Evolutionary conservation across 2,797 vertebrate species (phyloP).

Genomic region (Crenichthys baileyi): DNA sequence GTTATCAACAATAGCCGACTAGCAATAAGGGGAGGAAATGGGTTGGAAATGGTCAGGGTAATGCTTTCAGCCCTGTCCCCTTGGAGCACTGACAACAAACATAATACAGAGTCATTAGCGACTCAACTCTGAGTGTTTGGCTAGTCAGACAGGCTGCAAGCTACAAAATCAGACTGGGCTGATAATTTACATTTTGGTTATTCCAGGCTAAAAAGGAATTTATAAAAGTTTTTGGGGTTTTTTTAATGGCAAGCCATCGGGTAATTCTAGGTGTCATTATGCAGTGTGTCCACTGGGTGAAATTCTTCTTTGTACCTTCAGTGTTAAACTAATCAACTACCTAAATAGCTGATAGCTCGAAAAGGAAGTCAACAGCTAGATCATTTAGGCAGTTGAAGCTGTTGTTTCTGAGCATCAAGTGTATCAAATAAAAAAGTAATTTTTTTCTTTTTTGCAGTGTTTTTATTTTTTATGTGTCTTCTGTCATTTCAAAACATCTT

Average conservation of each 20-base stretch:
- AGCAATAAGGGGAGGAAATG: conserved; percentile 54
- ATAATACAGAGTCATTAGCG: conserved; percentile 65
- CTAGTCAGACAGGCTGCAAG: conserved; percentile 33
- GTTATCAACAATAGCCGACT: conserved; percentile 30
- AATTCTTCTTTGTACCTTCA: neutral
- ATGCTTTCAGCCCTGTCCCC: conserved; percentile 55
- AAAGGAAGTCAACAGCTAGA: neutral
- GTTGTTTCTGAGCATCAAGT: neutral
- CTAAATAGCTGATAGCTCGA: neutral
- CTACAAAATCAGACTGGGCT: conserved; percentile 35
- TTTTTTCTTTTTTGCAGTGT: neutral
- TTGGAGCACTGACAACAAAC: conserved; percentile 64
- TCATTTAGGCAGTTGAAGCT: neutral
- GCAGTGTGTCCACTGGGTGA: neutral
- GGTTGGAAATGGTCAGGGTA: conserved; percentile 56
- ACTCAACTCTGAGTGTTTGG: conserved; percentile 47
- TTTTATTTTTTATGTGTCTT: neutral
- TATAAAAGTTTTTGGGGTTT: neutral
- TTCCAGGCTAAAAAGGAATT: conserved; percentile 37
- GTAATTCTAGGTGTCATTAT: neutral
- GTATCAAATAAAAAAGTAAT: neutral
- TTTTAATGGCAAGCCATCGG: neutral
- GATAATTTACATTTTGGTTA: conserved; percentile 60
- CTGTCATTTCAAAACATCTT: neutral
- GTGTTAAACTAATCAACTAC: neutral